phyloP scores from a whole-genome alignment of 2,888 invertebrate genomes.

The Zelleria hepariella region DNA sequence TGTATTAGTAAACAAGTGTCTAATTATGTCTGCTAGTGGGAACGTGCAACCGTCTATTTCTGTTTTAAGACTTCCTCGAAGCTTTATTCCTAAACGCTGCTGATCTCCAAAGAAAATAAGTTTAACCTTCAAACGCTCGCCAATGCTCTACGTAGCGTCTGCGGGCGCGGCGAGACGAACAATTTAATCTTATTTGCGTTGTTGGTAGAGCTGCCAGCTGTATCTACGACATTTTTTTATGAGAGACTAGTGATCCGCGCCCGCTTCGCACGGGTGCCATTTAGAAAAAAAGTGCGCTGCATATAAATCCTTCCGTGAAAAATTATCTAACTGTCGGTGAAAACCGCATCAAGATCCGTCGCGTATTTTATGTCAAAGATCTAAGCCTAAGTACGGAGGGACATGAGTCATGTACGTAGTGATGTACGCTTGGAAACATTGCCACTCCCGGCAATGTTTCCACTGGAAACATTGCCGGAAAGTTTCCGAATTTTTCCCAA shows the following conservation, averaged over 20 bases:
- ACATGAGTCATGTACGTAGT: too few relatives aligned
- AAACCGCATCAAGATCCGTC: too few relatives aligned
- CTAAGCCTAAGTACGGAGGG: too few relatives aligned
- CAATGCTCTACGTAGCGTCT: conserved; percentile 34
- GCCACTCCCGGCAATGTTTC: too few relatives aligned
- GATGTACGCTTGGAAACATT: too few relatives aligned
- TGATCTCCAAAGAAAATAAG: conserved; percentile 14
- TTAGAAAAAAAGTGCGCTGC: conserved; percentile 18
- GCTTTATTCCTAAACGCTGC: background rate
- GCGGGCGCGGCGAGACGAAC: conserved; percentile 30
- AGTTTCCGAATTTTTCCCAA: too few relatives aligned
- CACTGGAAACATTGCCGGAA: too few relatives aligned
- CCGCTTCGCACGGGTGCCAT: too few relatives aligned
- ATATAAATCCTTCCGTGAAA: conserved; percentile 37
- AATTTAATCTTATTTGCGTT: conserved; percentile 28
- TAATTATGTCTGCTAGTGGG: background rate
- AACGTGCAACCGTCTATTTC: background rate
- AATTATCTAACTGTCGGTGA: too few relatives aligned
- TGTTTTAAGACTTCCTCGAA: conserved; percentile 6
- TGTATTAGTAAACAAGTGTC: conserved; percentile 2
- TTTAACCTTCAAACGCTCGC: conserved; percentile 59
- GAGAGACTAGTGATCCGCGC: conserved; percentile 8
- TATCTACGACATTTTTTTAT: background rate
- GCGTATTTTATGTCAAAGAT: too few relatives aligned
- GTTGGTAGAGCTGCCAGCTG: background rate